These are phyloP conservation scores for Scylla paramamosain DNA, from an alignment of 1,140 invertebrate genomes.

Conservation along the genomic window DNA sequence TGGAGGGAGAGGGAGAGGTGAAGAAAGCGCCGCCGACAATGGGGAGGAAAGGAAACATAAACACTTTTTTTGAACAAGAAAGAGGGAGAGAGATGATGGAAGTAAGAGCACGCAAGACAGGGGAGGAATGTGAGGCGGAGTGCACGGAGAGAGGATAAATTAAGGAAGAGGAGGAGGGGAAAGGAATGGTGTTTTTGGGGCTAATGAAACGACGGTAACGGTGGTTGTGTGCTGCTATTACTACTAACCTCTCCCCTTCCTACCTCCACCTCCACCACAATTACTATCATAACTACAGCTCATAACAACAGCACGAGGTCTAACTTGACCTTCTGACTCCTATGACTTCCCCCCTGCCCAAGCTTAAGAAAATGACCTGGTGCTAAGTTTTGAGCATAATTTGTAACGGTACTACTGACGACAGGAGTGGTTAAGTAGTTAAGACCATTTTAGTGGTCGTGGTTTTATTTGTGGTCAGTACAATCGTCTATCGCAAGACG, in stretches of 20 bases:
- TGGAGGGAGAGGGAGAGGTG: not conserved
- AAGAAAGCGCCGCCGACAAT: not conserved
- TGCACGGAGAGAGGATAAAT: not conserved
- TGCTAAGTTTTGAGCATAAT: too few species aligned
- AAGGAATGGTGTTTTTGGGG: not conserved
- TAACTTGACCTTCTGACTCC: too few species aligned
- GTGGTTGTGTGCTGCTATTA: not conserved
- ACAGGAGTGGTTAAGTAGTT: too few species aligned
- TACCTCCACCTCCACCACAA: not conserved
- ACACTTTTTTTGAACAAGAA: not conserved
- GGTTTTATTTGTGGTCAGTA: too few species aligned
- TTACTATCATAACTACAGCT: not conserved
- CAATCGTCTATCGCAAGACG: too few species aligned
- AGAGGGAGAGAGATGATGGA: not conserved
- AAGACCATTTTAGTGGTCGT: too few species aligned
- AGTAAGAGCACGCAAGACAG: not conserved
- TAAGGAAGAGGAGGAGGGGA: not conserved
- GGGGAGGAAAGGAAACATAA: slow-evolving; percentile 26
- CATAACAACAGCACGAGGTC: too few species aligned
- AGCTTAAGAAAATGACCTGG: too few species aligned
- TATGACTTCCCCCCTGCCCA: too few species aligned
- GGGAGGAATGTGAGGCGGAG: not conserved
- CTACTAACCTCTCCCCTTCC: not conserved
- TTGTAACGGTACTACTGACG: too few species aligned
- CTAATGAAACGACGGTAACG: not conserved